Evolutionary conservation across 2,888 invertebrate genomes (phyloP).

Genomic region (Orthonevra nobilis): DNA sequence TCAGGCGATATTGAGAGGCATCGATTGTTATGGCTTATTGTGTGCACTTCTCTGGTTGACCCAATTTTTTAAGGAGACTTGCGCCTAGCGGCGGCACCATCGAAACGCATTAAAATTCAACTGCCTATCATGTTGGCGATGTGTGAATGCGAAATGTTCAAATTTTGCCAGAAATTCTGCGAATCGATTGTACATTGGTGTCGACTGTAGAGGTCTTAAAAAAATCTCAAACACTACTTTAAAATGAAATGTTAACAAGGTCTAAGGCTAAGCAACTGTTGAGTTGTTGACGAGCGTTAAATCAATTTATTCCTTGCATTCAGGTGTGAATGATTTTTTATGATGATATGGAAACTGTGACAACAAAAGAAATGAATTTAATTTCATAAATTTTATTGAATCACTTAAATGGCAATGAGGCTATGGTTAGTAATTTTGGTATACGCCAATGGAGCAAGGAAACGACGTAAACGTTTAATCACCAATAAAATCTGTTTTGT

Average conservation of each 20-base stretch:
- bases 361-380: too few species aligned
- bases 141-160: conserved; percentile 10
- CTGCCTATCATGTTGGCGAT: conserved; percentile 19
- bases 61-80: conserved; percentile 38
- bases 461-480: too few species aligned
- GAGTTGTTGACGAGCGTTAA: not conserved
- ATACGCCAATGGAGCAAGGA: too few species aligned
- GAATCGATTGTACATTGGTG: conserved; percentile 13
- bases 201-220: conserved; percentile 13
- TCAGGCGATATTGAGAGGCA: conserved; percentile 16
- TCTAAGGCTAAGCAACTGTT: conserved; percentile 5
- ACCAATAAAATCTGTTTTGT: too few species aligned
- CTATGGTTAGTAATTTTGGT: too few species aligned
- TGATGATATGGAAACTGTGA: too few species aligned
- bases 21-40: conserved; percentile 21
- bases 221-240: conserved; percentile 7
- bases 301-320: conserved; percentile 19
- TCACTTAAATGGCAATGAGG: too few species aligned
- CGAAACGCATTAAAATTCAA: conserved; percentile 12
- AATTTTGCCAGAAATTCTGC: conserved; percentile 20
- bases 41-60: conserved; percentile 34
- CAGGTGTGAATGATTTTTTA: too few species aligned
- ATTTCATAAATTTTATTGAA: too few species aligned
- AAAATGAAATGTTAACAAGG: not conserved
- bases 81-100: conserved; percentile 24